A percentile compares a stretch with the other conserved stretches of the same genome.
These are phyloP conservation scores for Pygoscelis adeliae DNA, from an alignment of 2,113 vertebrate species.

Conservation along the genomic window DNA sequence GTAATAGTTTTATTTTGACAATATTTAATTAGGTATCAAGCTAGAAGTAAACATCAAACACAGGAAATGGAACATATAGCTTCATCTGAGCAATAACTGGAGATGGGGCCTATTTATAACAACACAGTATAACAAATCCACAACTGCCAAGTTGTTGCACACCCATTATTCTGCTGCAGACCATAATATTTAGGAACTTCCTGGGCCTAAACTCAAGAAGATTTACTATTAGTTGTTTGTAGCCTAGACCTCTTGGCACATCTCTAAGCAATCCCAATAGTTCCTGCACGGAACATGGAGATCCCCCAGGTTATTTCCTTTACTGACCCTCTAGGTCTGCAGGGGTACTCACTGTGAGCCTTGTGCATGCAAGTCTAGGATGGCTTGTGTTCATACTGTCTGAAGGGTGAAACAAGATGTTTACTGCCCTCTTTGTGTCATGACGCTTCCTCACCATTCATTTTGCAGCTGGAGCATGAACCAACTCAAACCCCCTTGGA, in stretches of 20 bases:
- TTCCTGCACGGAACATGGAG: neutral
- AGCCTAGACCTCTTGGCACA: neutral
- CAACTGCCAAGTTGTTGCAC: neutral
- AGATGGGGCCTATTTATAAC: neutral
- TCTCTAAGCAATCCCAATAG: neutral
- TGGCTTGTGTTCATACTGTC: neutral
- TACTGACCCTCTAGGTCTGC: neutral
- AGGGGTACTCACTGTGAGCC: neutral
- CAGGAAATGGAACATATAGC: neutral
- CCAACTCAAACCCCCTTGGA: neutral
- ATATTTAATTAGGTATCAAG: neutral
- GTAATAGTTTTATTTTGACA: conserved; percentile 27
- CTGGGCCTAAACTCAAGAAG: neutral
- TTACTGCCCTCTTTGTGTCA: neutral
- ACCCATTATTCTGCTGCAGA: neutral
- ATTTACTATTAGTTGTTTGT: neutral
- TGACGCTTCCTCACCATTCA: neutral
- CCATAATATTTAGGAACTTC: neutral
- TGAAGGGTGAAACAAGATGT: neutral
- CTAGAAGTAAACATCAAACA: neutral
- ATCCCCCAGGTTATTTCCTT: neutral
- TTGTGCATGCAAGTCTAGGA: neutral
- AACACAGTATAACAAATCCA: neutral
- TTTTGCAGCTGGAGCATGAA: neutral
- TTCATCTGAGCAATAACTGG: neutral